Evolutionary conservation across 2,797 vertebrate genomes (phyloP).

Genomic region (Cryptoblepharus egeriae): DNA sequence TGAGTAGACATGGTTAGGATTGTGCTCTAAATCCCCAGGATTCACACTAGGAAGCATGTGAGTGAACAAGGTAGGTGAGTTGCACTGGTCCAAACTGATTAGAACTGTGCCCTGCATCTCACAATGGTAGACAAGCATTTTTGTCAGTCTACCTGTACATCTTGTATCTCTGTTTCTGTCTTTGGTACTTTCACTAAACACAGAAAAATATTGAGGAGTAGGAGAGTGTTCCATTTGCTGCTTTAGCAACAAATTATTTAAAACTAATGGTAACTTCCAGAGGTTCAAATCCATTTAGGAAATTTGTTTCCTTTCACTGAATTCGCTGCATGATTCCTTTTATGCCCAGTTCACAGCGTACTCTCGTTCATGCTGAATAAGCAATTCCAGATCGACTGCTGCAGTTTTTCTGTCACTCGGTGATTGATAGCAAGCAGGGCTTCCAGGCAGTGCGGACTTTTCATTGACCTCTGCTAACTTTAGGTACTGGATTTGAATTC

Average conservation of each 20-base stretch:
- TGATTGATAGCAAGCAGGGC: slow-evolving; percentile 62
- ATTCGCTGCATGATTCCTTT: slow-evolving; percentile 21
- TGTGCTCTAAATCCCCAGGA: no score
- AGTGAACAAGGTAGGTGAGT: no score
- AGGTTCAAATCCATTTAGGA: slow-evolving; percentile 42
- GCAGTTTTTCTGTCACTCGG: slow-evolving; percentile 40
- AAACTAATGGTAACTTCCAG: slow-evolving; percentile 37
- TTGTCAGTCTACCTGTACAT: not conserved
- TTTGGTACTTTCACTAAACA: not conserved
- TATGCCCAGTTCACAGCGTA: slow-evolving; percentile 15
- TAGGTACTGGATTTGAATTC: slow-evolving; percentile 65
- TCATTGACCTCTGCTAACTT: slow-evolving; percentile 55
- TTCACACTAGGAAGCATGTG: no score
- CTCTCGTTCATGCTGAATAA: slow-evolving; percentile 56
- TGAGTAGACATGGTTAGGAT: no score
- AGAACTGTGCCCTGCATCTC: no score
- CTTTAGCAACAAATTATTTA: slow-evolving; percentile 34
- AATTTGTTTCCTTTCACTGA: slow-evolving; percentile 22
- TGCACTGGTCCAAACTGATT: no score
- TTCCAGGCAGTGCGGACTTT: slow-evolving; percentile 58
- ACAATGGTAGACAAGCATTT: not conserved
- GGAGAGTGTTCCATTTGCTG: not conserved
- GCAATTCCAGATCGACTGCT: slow-evolving; percentile 39
- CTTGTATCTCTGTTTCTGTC: not conserved
- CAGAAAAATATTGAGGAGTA: not conserved